Conservation (phyloP, 2,888 invertebrate species). For the Scaptomyza caliginosa region DNA sequence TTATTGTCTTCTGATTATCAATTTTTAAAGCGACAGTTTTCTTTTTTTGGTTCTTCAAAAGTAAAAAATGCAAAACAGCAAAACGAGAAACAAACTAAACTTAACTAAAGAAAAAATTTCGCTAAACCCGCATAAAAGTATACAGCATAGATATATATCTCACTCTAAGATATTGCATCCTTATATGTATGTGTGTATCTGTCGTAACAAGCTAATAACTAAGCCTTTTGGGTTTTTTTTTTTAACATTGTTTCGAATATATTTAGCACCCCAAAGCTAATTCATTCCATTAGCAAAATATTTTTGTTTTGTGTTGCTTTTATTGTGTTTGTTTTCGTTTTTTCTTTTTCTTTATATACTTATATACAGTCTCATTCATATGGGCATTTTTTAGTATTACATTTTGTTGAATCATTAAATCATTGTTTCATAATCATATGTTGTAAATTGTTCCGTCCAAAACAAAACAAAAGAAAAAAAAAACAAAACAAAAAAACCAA, state of each 20-base stretch:
- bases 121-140: constrained; percentile 14
- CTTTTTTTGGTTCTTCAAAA: not conserved
- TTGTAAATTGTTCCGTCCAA: constrained; percentile 79
- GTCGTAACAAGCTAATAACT: constrained; percentile 18
- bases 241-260: not conserved
- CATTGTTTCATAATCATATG: constrained; percentile 79
- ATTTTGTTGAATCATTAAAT: constrained; percentile 49
- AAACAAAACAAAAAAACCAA: constrained; percentile 24
- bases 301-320: not conserved
- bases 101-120: constrained; percentile 36
- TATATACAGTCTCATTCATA: constrained; percentile 24
- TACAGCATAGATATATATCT: constrained; percentile 25
- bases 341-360: constrained; percentile 37
- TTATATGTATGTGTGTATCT: constrained; percentile 39
- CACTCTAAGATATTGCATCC: constrained; percentile 14
- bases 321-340: constrained; percentile 30
- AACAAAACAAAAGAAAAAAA: constrained; percentile 43
- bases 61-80: constrained; percentile 1
- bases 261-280: constrained; percentile 45
- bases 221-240: constrained; percentile 8
- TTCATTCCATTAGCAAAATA: constrained; percentile 72
- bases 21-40: constrained; percentile 12
- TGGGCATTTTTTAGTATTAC: constrained; percentile 47
- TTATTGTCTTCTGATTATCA: constrained; percentile 42
- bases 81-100: constrained; percentile 12